phyloP scores from a whole-genome alignment of 2,113 vertebrate species.

The Scopus umbretta region DNA sequence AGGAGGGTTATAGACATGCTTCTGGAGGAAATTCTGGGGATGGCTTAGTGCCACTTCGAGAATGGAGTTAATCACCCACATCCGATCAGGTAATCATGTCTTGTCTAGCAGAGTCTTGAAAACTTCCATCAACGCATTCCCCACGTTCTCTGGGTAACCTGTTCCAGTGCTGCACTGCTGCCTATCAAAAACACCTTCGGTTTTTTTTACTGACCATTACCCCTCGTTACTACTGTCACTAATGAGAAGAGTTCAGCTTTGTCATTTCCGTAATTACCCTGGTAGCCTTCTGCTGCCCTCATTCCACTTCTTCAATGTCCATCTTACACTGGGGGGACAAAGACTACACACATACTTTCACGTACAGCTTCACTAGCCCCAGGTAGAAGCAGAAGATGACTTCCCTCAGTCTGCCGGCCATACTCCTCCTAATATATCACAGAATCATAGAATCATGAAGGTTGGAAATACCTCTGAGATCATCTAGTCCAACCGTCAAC shows the following conservation, averaged over 20 bases:
- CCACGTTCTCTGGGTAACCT: not conserved
- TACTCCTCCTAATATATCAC: not conserved
- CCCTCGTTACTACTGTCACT: not conserved
- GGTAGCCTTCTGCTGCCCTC: not conserved
- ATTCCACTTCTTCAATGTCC: not conserved
- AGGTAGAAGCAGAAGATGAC: not conserved
- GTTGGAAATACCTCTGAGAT: too few relatives aligned
- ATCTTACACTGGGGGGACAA: not conserved
- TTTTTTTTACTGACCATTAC: not conserved
- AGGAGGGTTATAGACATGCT: not conserved
- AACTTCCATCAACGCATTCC: fast-evolving
- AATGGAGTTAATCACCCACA: not conserved
- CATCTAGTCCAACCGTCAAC: too few relatives aligned
- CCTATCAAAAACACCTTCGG: not conserved
- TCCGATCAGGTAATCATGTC: not conserved
- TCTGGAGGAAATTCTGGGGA: not conserved
- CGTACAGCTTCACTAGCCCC: not conserved
- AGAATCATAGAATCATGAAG: too few relatives aligned
- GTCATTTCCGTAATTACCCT: not conserved
- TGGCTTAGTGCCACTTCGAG: not conserved
- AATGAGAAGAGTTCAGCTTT: not conserved
- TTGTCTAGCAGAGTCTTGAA: not conserved
- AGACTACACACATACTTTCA: not conserved
- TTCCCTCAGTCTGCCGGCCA: not conserved
- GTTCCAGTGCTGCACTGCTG: not conserved